Evolutionary conservation across 2,888 invertebrate genomes (phyloP), one percentile per base, ranked within the genome.

Genomic region (Gryllus longicercus): DNA sequence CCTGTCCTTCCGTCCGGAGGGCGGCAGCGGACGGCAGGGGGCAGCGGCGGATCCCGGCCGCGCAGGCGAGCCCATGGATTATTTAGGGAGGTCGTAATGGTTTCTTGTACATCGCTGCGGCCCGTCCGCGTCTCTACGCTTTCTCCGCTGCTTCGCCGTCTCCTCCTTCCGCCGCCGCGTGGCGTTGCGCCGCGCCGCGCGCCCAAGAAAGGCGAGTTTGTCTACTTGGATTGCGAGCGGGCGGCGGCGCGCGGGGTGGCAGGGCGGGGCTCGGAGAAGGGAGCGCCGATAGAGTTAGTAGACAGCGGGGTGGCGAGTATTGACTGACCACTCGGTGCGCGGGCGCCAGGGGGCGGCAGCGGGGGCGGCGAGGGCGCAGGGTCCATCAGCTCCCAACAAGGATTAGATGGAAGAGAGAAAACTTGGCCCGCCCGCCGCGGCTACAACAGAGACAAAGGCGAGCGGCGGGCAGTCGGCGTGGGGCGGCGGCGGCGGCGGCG

Each of bases 401-500:
- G 79, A 75, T n/a, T 50, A n/a, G n/a, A 51, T 25, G 11, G 79
- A n/a, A 50, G 49, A n/a, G 75, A 51, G 63, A 63, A 63, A 63
- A 63, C 63, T 63, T 63, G 63, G 63, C 63, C 16, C n/a, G 63
- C 63, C 63, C n/a, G 63, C 63, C 63, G 63, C 14, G 63, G 63
- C 63, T 63, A n/a, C n/a, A 63, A n/a, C 63, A 63, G n/a, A 63
- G 63, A 63, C 63, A 63, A 63, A 63, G 63, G 51, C 5, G 79
- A 51, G 23, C 25, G 25, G 38, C 23, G 38, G 75, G n/a, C 23
- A 75, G 75, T 16, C 23, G 50, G 77, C n/a, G 25, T 11, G 50
- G 38, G 38, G 38, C n/a, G 16, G 25, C 38, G 38, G 89, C 88
- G 88, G 88, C 88, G 88, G 88, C 89, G 89, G 89, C 88, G 89